Conservation (phyloP, 1,140 invertebrate species). For the Saccostrea glomerata region DNA sequence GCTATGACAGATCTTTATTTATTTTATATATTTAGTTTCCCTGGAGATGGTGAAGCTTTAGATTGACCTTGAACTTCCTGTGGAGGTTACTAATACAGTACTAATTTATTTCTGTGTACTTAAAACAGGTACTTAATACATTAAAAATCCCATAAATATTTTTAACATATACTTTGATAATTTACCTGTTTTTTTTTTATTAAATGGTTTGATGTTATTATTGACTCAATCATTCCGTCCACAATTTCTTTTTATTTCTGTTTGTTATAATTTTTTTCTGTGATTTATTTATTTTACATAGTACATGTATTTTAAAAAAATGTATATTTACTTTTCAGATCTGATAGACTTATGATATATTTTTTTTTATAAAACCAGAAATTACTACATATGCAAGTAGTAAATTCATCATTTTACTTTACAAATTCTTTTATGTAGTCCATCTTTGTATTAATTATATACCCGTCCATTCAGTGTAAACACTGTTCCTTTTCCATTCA, state of each 20-base stretch:
- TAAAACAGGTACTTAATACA: neutral
- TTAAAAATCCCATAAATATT: too few relatives aligned
- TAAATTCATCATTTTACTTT: too few relatives aligned
- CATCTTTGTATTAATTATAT: too few relatives aligned
- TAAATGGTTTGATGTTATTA: too few relatives aligned
- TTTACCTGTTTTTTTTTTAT: too few relatives aligned
- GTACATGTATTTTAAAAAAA: neutral
- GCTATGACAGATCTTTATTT: conserved; percentile 3
- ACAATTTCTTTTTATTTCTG: neutral
- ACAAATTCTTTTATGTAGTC: too few relatives aligned
- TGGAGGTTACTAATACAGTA: neutral
- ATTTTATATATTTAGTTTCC: neutral
- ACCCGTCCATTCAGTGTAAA: neutral
- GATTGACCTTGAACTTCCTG: neutral
- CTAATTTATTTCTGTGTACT: neutral
- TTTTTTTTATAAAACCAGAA: neutral
- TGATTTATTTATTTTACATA: neutral
- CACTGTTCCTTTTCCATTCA: neutral
- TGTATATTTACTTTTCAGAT: neutral
- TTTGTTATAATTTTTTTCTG: neutral
- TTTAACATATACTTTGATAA: neutral
- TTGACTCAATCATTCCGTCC: neutral
- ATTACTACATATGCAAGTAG: neutral
- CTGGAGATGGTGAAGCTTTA: neutral
- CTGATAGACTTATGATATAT: neutral